Evolutionary conservation across 2,113 vertebrate genomes (phyloP), one percentile per base, ranked within the genome.

Genomic region (Apistogramma diplotaenia): DNA sequence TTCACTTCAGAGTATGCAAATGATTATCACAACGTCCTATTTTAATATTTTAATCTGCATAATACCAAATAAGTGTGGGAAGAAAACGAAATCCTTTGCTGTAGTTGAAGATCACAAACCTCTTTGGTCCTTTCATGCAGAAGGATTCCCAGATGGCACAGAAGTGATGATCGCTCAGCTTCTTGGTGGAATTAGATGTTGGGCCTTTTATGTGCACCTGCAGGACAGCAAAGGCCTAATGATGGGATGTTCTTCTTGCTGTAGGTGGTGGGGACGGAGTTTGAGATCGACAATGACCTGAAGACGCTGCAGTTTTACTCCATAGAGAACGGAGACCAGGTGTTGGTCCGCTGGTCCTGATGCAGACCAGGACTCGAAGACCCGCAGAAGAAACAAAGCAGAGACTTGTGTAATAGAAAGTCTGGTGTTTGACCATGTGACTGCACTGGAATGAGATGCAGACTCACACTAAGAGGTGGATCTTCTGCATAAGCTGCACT

Each of bases 241-340:
- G 25, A 1, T 27, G 1, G 8, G 11, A 15, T 65, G 21, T 37
- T 21, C 6, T 62, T 33, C 40, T 46, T 2, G 5, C 13, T 25
- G 31, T 31, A 99, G 98, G 95, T 95, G 93, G 91, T 93, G 29
- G 97, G 95, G 62, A 96, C 89, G 78, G 98, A 99, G 95, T 96
- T 97, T 56, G 94, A 96, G 73, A 94, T 99, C 2, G 95, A 96
- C 88, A 96, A 96, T n/a, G 96, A 99, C 93, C 92, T 97, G 67
- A 97, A 97, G 94, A 88, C 97, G 6, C 93, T 99, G 54, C 94
- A 96, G 86, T 99, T 98, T 82, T 98, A 97, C 88, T 97, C 97
- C 29, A 93, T 99, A 81, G 97, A 98, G 86, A 95, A 95, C 5
- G 97, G 97, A 89, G 97, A 99, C 82, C 95, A 91, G 35, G 90